Conservation (phyloP, 2,797 vertebrate genomes). For the Vespertilio murinus region DNA sequence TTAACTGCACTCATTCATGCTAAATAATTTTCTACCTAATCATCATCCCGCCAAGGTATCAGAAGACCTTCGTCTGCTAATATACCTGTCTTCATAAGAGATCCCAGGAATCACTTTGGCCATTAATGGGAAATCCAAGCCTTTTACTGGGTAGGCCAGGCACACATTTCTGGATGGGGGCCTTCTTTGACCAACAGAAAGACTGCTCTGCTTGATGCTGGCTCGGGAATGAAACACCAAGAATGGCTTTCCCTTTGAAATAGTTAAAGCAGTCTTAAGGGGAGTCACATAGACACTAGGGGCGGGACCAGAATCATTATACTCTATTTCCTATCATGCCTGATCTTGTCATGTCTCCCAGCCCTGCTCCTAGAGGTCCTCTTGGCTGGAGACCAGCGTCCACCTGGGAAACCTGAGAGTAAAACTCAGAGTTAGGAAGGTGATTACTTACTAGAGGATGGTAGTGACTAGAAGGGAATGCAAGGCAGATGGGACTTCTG, state of each 20-base stretch:
- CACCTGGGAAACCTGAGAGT: background rate
- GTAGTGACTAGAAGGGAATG: background rate
- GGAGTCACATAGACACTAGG: background rate
- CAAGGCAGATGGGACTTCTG: background rate
- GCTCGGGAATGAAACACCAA: background rate
- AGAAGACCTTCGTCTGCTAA: background rate
- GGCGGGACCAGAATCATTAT: background rate
- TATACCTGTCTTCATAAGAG: background rate
- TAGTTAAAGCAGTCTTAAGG: background rate
- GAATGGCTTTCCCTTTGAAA: background rate
- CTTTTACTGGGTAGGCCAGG: background rate
- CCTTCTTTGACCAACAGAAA: background rate
- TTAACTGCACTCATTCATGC: background rate
- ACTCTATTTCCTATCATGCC: background rate
- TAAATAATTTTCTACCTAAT: slow-evolving; percentile 5
- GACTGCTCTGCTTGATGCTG: background rate
- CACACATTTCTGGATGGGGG: background rate
- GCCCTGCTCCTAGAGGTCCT: background rate
- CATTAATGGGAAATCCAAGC: background rate
- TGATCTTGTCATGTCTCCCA: background rate
- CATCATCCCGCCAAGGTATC: background rate
- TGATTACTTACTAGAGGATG: background rate
- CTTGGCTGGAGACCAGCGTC: background rate
- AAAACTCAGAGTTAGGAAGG: background rate
- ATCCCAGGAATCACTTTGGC: background rate